Conservation (phyloP, 2,797 vertebrate species). For the Odontamblyopus rebecca region DNA sequence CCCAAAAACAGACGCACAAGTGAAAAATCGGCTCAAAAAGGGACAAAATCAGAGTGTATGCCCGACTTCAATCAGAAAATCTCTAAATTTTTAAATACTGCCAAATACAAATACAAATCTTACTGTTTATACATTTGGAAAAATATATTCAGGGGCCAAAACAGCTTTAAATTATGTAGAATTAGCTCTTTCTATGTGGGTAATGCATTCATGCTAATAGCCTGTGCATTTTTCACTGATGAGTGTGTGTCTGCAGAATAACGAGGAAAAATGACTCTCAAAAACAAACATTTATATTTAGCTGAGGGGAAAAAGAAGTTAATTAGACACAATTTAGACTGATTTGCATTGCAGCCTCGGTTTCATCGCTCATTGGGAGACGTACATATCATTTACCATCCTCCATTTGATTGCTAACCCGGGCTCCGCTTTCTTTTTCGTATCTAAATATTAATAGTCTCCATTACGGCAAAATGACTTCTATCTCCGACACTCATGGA, state of each 20-base stretch:
- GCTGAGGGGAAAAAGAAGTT: constrained; percentile 21
- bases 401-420: constrained; percentile 66
- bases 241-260: background rate
- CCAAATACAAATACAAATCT: no score
- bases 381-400: constrained; percentile 62
- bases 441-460: constrained; percentile 80
- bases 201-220: background rate
- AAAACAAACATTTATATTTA: constrained; percentile 21
- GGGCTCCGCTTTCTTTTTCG: constrained; percentile 63
- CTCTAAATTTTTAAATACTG: no score
- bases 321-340: constrained; percentile 32
- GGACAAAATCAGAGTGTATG: no score
- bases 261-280: constrained; percentile 7
- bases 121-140: background rate
- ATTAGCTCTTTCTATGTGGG: background rate
- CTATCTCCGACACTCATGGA: constrained; percentile 71
- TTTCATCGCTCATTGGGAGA: constrained; percentile 53
- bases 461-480: constrained; percentile 78
- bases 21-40: no score
- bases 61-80: no score
- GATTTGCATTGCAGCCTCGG: constrained; percentile 55
- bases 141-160: no score
- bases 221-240: constrained; percentile 3
- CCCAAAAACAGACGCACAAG: no score
- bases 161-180: background rate